Base-by-base conservation (phyloP, 2,797 vertebrate genomes). In the Poecilia velifera region DNA sequence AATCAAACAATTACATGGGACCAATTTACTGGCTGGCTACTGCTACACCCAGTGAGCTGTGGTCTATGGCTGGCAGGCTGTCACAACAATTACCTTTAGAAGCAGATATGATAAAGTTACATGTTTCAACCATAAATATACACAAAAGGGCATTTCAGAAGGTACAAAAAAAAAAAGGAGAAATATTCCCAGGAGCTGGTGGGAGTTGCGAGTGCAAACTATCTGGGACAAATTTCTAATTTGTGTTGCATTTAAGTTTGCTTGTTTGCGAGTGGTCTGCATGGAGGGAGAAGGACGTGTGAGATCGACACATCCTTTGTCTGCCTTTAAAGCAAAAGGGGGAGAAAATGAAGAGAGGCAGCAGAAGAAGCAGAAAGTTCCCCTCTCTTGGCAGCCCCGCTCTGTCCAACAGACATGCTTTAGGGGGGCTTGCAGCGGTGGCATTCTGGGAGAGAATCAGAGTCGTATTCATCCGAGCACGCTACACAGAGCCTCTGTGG, bases 1-100 rank as follows among this genome's bases (percentile, higher is more conserved):
- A 93, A 92, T 92, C 91, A 95, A 92, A 94, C 92, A 92, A 89
- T 92, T 94, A 89, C 57, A 79, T 77, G 64, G 70, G 78, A 88
- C 84, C 89, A 86, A 93, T 90, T 91, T 87, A 85, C 90, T 84
- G 77, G 79, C 73, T 82, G 87, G 91, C 90, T 91, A 93, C 90
- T 82, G 88, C 87, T 87, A 79, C 83, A 82, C 82, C 83, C 87
- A 87, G 81, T 86, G 84, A 86, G 82, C 53, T 83, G 82, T 46
- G 73, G 82, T 76, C 75, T 82, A 80, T 70, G 57, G 77, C 77
- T 70, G 57, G 77, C 77, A 0, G 36, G 85, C 72, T 84, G 66
- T 49, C 84, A 83, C 79, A 84, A 90, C 86, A 89, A 89, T 91
- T 88, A 90, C 57, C 77, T 72, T 91, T 90, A 87, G 87, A 87